phyloP scores from a whole-genome alignment of 2,113 vertebrate species.

The Pteropus alecto region DNA sequence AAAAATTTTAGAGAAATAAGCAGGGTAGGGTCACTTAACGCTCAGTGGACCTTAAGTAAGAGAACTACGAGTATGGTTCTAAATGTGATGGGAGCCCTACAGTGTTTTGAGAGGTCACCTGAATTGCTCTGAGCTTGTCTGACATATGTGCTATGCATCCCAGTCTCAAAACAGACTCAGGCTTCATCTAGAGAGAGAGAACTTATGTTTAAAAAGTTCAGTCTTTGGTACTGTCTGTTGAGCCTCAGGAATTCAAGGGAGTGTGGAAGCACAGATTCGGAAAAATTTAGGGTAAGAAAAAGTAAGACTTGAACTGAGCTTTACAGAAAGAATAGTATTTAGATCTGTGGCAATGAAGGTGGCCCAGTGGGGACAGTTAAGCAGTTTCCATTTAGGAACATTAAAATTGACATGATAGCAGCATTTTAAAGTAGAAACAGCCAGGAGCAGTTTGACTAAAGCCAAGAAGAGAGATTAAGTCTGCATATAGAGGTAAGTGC shows the following conservation, averaged over 20 bases:
- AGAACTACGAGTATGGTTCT: not conserved
- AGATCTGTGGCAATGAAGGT: not conserved
- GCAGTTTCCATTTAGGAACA: not conserved
- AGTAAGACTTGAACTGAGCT: not conserved
- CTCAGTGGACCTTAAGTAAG: not conserved
- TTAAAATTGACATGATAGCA: not conserved
- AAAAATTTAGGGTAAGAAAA: not conserved
- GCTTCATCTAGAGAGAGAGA: not conserved
- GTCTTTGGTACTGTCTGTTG: not conserved
- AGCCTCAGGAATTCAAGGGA: not conserved
- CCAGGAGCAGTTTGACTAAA: conserved; percentile 2
- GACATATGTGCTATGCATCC: not conserved
- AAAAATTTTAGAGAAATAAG: not conserved
- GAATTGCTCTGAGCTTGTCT: not conserved
- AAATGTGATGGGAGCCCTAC: not conserved
- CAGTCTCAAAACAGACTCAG: not conserved
- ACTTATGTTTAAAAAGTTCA: not conserved
- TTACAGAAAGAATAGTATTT: not conserved
- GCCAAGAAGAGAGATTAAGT: not conserved
- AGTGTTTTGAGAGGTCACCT: not conserved
- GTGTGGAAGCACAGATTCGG: not conserved
- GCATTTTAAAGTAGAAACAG: not conserved
- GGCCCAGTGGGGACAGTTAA: not conserved
- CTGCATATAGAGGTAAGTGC: not conserved
- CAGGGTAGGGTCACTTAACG: not conserved